These are phyloP conservation scores for Elysia chlorotica DNA, from an alignment of 1,140 invertebrate species.

Conservation along the genomic window DNA sequence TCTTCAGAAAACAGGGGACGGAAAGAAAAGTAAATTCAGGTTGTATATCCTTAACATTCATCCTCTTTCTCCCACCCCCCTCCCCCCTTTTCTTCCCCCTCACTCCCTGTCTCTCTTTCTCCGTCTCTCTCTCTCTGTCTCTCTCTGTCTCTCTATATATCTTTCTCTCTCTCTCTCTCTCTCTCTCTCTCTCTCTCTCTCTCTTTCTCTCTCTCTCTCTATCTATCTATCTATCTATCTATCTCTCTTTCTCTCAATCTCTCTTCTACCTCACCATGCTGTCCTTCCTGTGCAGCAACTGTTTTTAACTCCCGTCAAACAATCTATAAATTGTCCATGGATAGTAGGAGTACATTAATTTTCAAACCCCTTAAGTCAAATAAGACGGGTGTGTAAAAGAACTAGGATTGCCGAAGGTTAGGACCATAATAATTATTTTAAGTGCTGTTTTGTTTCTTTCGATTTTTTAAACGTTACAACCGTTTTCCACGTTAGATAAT, in stretches of 20 bases:
- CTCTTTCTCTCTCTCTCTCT: slow-evolving; percentile 4
- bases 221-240: slow-evolving; percentile 1
- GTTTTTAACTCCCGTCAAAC: too few relatives aligned
- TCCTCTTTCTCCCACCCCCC: background rate
- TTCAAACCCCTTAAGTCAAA: too few relatives aligned
- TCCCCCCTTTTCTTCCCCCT: background rate
- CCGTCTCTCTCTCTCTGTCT: slow-evolving; percentile 1
- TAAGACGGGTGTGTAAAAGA: too few relatives aligned
- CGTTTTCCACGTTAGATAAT: too few relatives aligned
- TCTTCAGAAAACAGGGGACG: background rate
- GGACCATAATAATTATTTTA: too few relatives aligned
- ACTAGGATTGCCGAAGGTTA: too few relatives aligned
- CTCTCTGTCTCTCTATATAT: slow-evolving; percentile 16
- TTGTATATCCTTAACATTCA: background rate
- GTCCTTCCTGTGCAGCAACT: too few relatives aligned
- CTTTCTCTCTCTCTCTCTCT: slow-evolving; percentile 9
- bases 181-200: background rate
- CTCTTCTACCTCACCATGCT: too few relatives aligned
- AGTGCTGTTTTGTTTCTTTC: too few relatives aligned
- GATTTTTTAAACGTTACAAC: too few relatives aligned
- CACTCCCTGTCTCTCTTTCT: background rate
- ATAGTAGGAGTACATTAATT: too few relatives aligned
- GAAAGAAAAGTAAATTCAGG: background rate
- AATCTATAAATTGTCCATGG: too few relatives aligned
- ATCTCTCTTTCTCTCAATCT: slow-evolving; percentile 1